Evolutionary conservation across 2,113 vertebrate genomes (phyloP).

Genomic region (Cynopterus brachyotis): DNA sequence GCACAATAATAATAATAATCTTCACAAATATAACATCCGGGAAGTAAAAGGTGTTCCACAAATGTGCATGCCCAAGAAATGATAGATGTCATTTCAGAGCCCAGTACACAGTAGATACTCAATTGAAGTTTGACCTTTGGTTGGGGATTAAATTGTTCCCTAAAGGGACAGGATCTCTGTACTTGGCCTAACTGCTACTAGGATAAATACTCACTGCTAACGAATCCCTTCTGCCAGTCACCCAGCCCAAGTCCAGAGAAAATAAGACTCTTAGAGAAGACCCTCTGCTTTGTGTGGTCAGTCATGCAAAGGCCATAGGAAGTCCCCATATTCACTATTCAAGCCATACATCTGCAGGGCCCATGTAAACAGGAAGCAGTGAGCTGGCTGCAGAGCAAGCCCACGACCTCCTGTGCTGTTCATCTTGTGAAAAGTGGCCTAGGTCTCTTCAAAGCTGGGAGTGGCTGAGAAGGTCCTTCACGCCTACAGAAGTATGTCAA

Average conservation of each 20-base stretch:
- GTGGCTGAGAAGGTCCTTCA: not conserved
- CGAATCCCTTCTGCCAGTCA: not conserved
- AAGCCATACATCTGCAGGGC: not conserved
- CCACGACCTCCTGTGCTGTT: not conserved
- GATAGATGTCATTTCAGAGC: not conserved
- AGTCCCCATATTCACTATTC: not conserved
- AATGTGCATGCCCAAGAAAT: not conserved
- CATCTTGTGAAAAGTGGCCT: not conserved
- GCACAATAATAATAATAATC: not conserved
- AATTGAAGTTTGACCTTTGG: not conserved
- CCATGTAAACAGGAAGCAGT: conserved; percentile 38
- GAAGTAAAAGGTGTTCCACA: not conserved
- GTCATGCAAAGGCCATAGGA: not conserved
- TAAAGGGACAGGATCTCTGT: not conserved
- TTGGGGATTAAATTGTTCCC: not conserved
- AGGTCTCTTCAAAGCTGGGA: not conserved
- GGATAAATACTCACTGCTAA: not conserved
- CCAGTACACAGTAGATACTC: not conserved
- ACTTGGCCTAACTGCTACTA: not conserved
- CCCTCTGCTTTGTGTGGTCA: not conserved
- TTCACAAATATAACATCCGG: not conserved
- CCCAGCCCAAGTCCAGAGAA: not conserved
- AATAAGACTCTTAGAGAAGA: not conserved
- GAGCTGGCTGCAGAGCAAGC: not conserved
- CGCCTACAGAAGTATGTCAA: not conserved